Percentiles rank a stretch among this genome's conserved stretches.
Conservation (phyloP, 2,888 invertebrate species). For the Harpalus rufipes region DNA sequence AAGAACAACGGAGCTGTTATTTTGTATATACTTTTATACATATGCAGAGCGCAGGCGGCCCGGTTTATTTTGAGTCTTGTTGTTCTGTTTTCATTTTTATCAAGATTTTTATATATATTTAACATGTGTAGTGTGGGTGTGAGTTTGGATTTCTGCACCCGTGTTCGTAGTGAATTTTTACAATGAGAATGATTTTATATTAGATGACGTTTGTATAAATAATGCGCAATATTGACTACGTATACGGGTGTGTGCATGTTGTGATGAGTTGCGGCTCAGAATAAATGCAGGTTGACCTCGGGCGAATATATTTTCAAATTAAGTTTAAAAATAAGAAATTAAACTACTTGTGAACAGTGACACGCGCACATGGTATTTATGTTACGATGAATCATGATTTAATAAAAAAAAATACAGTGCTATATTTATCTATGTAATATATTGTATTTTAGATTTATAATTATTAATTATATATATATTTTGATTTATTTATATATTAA, state of each 20-base stretch:
- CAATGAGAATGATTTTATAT: constrained; percentile 47
- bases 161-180: constrained; percentile 38
- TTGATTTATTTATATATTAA: constrained; percentile 64
- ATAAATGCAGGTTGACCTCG: constrained; percentile 56
- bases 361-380: constrained; percentile 62
- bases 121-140: constrained; percentile 22
- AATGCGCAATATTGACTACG: constrained; percentile 43
- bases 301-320: constrained; percentile 62
- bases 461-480: constrained; percentile 53
- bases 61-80: constrained; percentile 62
- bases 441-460: constrained; percentile 67
- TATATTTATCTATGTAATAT: constrained; percentile 67
- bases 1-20: constrained; percentile 39
- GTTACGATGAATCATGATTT: constrained; percentile 52
- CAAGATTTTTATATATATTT: constrained; percentile 53
- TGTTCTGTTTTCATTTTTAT: constrained; percentile 50
- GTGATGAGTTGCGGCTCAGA: constrained; percentile 57
- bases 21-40: constrained; percentile 62
- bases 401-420: constrained; percentile 63
- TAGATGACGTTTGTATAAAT: constrained; percentile 40
- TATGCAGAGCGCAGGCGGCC: constrained; percentile 34
- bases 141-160: constrained; percentile 36
- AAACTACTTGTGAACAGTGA: constrained; percentile 66
- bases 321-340: constrained; percentile 62
- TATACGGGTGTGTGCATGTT: constrained; percentile 50